These are phyloP conservation scores for Temnopleurus reevesii DNA, from an alignment of 53 echinoderm and acorn worm species.

Conservation along the genomic window DNA sequence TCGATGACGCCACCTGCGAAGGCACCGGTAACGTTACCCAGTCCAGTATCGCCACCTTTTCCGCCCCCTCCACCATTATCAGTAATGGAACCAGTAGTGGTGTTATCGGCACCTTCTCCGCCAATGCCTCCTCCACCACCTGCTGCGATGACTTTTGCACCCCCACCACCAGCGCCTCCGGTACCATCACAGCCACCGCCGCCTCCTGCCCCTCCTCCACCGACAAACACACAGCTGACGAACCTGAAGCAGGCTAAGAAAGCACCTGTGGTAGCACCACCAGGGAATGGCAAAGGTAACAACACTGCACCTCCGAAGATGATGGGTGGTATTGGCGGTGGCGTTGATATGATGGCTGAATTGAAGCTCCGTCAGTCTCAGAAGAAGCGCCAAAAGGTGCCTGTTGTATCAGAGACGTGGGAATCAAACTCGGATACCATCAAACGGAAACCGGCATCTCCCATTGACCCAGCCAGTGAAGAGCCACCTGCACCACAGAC, in stretches of 20 bases:
- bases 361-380: slow-evolving; percentile 63
- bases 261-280: not conserved
- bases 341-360: slow-evolving; percentile 54
- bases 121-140: slow-evolving; percentile 53
- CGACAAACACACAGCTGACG: slow-evolving; percentile 39
- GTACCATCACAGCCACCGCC: slow-evolving; percentile 48
- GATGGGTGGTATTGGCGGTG: not conserved
- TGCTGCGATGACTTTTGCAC: not conserved
- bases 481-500: not conserved
- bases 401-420: slow-evolving; percentile 79
- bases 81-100: not conserved
- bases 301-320: not conserved
- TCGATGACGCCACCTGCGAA: slow-evolving; percentile 39
- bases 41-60: slow-evolving; percentile 58
- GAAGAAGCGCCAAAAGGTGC: slow-evolving; percentile 67
- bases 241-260: slow-evolving; percentile 38
- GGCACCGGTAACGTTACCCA: slow-evolving; percentile 48
- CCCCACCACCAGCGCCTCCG: slow-evolving; percentile 58
- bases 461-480: not conserved
- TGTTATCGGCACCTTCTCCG: slow-evolving; percentile 30
- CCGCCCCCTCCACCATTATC: slow-evolving; percentile 64
- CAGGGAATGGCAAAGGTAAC: not conserved
- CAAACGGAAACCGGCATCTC: slow-evolving; percentile 71
- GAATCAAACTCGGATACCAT: slow-evolving; percentile 83
- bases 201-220: slow-evolving; percentile 57